Base-by-base conservation (phyloP, 2,797 vertebrate genomes). In the Valencia hispanica region DNA sequence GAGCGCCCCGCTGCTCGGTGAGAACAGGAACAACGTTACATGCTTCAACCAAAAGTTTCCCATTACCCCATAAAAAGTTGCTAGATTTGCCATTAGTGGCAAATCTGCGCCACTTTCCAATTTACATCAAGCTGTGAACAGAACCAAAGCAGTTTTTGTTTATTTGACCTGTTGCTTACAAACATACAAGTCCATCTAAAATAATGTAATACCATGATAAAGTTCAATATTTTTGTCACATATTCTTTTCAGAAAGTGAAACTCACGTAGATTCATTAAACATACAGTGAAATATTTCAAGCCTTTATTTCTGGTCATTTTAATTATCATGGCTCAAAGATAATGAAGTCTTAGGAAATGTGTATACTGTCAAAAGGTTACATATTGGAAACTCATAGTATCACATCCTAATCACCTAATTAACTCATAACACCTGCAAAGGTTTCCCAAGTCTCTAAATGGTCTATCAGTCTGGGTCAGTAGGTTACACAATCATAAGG, bases 121-220 rank as follows among this genome's bases (percentile, higher is more conserved):
- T 11, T 55, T 1, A 73, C 45, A 20, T 73, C 32, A 27, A 74
- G 34, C 43, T 53, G 3, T n/a, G 50, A 63, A 57, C n/a, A 68
- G 27, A 73, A 79, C 82, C 77, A 80, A 65, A 43, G 27, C 47
- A 77, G 20, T 27, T 14, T 70, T 18, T 30, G 53, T 74, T 50
- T 12, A 53, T 20, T 9, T 53, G 51, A 53, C 25, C 75, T 71
- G 75, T 41, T 63, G 59, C 36, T 74, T 32, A 80, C 25, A 68
- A 39, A 81, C 78, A 18, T 22, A 27, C 20, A 18, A 1, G 3
- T 55, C 10, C 0, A 59, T 59, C 0, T 59, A 27, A 17, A 59
- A 32, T 30, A 15, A 32, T n/a, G 32, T 12, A 17, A 59, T 59
- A 30, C 9, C 17, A 27, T 59, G 55, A 17, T 14, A 59, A 59